Conservation (phyloP, 2,113 vertebrate species). For the Galemys pyrenaicus region DNA sequence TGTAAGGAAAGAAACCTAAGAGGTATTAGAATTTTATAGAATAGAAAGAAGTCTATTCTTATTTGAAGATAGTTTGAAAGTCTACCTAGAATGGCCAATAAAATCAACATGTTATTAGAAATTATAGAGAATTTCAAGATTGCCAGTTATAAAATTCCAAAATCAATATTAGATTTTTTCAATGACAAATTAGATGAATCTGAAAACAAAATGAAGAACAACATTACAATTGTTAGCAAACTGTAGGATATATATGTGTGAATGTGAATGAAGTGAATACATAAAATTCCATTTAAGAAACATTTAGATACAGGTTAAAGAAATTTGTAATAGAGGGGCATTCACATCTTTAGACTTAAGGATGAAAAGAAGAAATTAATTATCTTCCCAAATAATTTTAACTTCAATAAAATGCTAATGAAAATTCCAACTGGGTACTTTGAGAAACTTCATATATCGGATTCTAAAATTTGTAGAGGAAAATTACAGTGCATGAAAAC, state of each 20-base stretch:
- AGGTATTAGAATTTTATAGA: neutral
- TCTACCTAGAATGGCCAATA: neutral
- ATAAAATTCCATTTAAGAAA: neutral
- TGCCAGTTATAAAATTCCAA: neutral
- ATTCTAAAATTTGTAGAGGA: neutral
- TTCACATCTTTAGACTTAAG: neutral
- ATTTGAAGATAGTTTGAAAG: neutral
- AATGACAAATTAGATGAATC: neutral
- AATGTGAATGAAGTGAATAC: neutral
- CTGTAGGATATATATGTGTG: neutral
- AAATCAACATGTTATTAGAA: neutral
- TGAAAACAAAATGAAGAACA: slow-evolving; percentile 14
- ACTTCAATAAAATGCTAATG: neutral
- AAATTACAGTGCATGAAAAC: neutral
- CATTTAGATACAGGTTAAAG: neutral
- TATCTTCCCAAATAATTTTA: neutral
- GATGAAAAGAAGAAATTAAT: neutral
- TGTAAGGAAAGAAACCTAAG: neutral
- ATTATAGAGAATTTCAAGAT: slow-evolving; percentile 20
- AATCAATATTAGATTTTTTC: neutral
- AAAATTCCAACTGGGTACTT: neutral
- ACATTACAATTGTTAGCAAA: neutral
- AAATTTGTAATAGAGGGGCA: neutral
- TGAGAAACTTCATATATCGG: neutral
- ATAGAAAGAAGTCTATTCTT: neutral